These are phyloP conservation scores for Argentina silus DNA, from an alignment of 2,797 vertebrate genomes.

Conservation along the genomic window DNA sequence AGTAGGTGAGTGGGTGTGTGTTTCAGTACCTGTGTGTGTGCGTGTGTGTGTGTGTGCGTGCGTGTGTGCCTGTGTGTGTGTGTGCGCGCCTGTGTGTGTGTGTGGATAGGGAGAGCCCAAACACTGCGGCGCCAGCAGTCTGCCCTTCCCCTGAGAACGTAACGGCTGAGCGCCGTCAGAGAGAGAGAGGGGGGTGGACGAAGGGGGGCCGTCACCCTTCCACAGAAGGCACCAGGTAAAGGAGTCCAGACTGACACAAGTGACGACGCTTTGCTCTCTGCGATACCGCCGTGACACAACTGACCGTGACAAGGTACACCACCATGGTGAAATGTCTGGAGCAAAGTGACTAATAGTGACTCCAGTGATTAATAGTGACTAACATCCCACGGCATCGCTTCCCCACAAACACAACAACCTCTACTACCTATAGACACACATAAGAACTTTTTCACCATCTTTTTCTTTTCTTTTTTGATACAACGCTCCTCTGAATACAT, in stretches of 20 bases:
- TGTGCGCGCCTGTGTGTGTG: conserved; percentile 20
- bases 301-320: neutral
- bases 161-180: conserved; percentile 82
- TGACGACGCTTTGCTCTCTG: conserved; percentile 34
- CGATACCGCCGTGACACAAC: conserved; percentile 5
- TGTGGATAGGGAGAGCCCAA: conserved; percentile 65
- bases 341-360: too few species aligned
- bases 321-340: conserved; percentile 9
- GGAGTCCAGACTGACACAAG: conserved; percentile 55
- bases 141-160: conserved; percentile 81
- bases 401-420: conserved; percentile 5
- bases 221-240: conserved; percentile 48
- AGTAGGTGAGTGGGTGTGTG: conserved; percentile 49
- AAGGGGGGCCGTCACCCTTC: conserved; percentile 37
- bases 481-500: conserved; percentile 22
- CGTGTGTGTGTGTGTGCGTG: conserved; percentile 50
- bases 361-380: conserved; percentile 40
- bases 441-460: neutral
- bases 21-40: conserved; percentile 29
- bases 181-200: conserved; percentile 33
- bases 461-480: neutral
- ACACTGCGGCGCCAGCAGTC: conserved; percentile 84
- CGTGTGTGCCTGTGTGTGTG: conserved; percentile 13
- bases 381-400: neutral
- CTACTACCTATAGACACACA: neutral